phyloP scores from a whole-genome alignment of 2,888 invertebrate genomes.

The Philereme vetulata region DNA sequence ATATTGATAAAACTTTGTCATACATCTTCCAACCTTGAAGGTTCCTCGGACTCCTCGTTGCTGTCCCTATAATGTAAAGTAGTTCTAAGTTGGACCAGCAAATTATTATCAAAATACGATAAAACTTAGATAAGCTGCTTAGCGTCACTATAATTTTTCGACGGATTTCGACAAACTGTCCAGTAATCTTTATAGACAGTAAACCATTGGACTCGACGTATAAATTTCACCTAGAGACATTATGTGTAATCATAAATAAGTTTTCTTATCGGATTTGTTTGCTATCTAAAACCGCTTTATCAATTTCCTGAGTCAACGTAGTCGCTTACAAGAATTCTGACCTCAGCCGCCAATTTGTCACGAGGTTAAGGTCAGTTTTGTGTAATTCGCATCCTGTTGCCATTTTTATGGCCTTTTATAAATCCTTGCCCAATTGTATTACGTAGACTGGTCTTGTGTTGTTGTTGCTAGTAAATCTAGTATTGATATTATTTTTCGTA shows the following conservation, averaged over 20 bases:
- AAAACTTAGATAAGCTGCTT: too few relatives aligned
- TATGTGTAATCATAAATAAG: neutral
- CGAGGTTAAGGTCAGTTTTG: slow-evolving; percentile 21
- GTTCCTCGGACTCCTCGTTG: too few relatives aligned
- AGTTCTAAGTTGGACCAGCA: too few relatives aligned
- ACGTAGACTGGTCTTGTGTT: neutral
- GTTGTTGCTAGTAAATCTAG: neutral
- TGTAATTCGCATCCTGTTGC: slow-evolving; percentile 22
- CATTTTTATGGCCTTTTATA: slow-evolving; percentile 22
- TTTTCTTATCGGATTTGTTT: slow-evolving; percentile 1
- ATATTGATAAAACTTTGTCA: too few relatives aligned
- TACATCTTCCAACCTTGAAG: too few relatives aligned
- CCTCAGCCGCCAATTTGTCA: slow-evolving; percentile 21
- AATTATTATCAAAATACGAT: neutral
- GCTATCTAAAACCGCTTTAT: slow-evolving; percentile 4
- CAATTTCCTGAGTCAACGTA: slow-evolving; percentile 12
- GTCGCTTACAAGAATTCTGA: slow-evolving; percentile 14
- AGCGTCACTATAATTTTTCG: too few relatives aligned
- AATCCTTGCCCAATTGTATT: slow-evolving; percentile 11
- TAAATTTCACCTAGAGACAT: neutral
- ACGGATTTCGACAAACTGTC: too few relatives aligned
- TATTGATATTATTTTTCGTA: too few relatives aligned
- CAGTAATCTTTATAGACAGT: too few relatives aligned
- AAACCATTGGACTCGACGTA: too few relatives aligned
- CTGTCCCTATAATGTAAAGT: too few relatives aligned